Percentiles rank a stretch among this genome's conserved stretches.
Evolutionary conservation across 2,888 invertebrate genomes (phyloP).

Genomic region (Caenorhabditis zanzibari): DNA sequence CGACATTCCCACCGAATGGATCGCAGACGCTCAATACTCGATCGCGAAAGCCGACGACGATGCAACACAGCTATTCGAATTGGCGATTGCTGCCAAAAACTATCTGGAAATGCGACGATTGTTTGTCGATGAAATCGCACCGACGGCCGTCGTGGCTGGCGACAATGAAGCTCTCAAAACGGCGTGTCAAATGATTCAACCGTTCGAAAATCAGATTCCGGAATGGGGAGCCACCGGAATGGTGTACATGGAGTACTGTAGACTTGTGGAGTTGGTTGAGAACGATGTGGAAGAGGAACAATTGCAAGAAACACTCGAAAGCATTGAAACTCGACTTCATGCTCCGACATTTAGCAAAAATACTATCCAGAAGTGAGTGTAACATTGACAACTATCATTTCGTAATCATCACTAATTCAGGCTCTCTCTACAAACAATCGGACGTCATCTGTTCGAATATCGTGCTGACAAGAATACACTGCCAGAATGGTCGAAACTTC

Average conservation of each 20-base stretch:
- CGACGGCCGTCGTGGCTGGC: slow-evolving; percentile 68
- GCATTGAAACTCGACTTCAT: slow-evolving; percentile 61
- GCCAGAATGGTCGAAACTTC: slow-evolving; percentile 56
- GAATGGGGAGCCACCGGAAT: slow-evolving; percentile 73
- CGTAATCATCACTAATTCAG: slow-evolving; percentile 26
- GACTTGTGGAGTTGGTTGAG: slow-evolving; percentile 45
- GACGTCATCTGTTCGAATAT: slow-evolving; percentile 53
- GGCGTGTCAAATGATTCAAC: slow-evolving; percentile 62
- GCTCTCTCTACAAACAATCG: slow-evolving; percentile 62
- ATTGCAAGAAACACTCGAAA: slow-evolving; percentile 44
- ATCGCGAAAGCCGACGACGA: slow-evolving; percentile 61
- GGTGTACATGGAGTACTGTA: slow-evolving; percentile 71
- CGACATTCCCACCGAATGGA: slow-evolving; percentile 68
- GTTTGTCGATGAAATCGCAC: slow-evolving; percentile 72
- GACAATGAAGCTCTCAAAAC: slow-evolving; percentile 59
- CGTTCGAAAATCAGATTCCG: slow-evolving; percentile 63
- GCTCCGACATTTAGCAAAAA: slow-evolving; percentile 63
- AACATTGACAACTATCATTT: background rate
- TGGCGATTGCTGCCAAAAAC: slow-evolving; percentile 65
- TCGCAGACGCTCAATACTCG: slow-evolving; percentile 69
- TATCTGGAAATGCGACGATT: slow-evolving; percentile 56
- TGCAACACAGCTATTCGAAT: slow-evolving; percentile 50
- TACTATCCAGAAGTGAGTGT: slow-evolving; percentile 37
- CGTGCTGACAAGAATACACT: slow-evolving; percentile 34
- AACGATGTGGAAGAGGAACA: slow-evolving; percentile 40